Conservation (phyloP, 1,140 invertebrate genomes). For the Drosophila ficusphila region DNA sequence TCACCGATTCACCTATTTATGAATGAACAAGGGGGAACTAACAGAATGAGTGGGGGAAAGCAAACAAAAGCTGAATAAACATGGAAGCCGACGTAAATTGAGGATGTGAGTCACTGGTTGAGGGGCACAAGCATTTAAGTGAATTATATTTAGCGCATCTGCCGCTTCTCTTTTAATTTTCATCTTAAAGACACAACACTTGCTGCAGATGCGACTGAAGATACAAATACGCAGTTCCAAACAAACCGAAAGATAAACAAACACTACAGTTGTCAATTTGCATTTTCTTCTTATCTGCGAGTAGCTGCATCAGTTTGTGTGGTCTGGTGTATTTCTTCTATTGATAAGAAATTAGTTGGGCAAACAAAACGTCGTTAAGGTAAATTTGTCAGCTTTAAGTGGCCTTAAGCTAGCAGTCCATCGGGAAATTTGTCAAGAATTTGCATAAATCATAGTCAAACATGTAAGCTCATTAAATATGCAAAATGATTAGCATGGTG, state of each 20-base stretch:
- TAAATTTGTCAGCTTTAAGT: conserved; percentile 19
- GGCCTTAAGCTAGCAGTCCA: background rate
- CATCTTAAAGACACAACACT: conserved; percentile 43
- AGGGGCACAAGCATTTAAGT: conserved; percentile 31
- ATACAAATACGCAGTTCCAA: conserved; percentile 1
- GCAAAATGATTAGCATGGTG: conserved; percentile 19
- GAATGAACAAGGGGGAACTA: conserved; percentile 30
- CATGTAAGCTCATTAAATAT: conserved; percentile 18
- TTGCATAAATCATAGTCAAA: conserved; percentile 24
- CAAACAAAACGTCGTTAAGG: conserved; percentile 1
- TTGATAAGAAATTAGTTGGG: conserved; percentile 29
- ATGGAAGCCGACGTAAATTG: conserved; percentile 41
- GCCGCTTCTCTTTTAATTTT: conserved; percentile 41
- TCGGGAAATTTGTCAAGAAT: background rate
- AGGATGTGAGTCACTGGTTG: conserved; percentile 47
- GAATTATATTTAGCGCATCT: conserved; percentile 49
- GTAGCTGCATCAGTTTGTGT: background rate
- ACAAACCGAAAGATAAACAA: conserved; percentile 24
- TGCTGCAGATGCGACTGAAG: conserved; percentile 5
- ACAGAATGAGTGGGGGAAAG: conserved; percentile 5
- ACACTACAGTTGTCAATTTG: conserved; percentile 21
- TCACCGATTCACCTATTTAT: conserved; percentile 15
- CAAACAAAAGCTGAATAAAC: conserved; percentile 18
- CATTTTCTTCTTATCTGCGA: background rate
- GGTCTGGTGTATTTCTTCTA: background rate